These are phyloP conservation scores for Sebastes aleutianus DNA, from an alignment of 2,797 vertebrate species.

Conservation along the genomic window DNA sequence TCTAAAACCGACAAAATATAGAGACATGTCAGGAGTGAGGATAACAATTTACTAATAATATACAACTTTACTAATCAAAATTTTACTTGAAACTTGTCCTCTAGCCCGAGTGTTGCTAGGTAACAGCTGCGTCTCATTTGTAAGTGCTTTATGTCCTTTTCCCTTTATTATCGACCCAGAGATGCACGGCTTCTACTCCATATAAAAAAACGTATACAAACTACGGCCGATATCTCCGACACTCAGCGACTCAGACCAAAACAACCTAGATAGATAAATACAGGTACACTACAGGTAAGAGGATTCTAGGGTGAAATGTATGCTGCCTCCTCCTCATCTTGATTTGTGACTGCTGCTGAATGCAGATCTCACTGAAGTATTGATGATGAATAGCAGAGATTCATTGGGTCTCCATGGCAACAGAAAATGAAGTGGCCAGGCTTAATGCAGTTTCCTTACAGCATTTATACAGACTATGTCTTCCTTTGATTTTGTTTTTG, in stretches of 20 bases:
- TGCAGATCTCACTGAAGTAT: neutral
- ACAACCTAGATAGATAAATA: neutral
- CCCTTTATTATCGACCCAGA: neutral
- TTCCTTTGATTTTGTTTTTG: neutral
- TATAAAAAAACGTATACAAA: neutral
- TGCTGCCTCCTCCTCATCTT: neutral
- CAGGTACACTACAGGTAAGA: neutral
- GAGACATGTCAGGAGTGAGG: neutral
- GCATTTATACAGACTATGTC: neutral
- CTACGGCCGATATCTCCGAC: no score
- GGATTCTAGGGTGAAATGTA: neutral
- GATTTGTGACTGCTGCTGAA: neutral
- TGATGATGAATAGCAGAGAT: neutral
- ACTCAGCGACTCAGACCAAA: neutral
- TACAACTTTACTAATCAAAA: neutral
- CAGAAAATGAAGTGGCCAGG: neutral
- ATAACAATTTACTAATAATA: neutral
- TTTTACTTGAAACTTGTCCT: neutral
- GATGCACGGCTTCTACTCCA: neutral
- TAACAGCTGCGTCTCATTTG: neutral
- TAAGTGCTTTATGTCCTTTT: neutral
- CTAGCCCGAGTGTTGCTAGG: neutral
- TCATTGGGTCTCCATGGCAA: conserved; percentile 5
- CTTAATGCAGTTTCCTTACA: neutral
- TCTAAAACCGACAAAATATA: neutral